A percentile compares a stretch with the other conserved stretches of the same genome.
These are phyloP conservation scores for Hapalemur alaotrensis DNA, from an alignment of 2,797 vertebrate genomes.

Conservation along the genomic window DNA sequence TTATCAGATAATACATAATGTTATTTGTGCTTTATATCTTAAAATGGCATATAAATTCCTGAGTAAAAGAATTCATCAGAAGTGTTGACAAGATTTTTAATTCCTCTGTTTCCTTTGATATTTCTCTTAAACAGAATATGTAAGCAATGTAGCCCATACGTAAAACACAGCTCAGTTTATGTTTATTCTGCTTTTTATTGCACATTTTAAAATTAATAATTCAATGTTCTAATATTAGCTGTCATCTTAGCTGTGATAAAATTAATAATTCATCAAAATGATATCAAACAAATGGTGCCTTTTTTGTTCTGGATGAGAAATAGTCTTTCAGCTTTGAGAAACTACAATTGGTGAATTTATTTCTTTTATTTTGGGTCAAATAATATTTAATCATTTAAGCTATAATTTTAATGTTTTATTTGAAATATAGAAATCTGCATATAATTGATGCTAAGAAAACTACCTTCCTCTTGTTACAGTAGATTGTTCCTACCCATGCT, in stretches of 20 bases:
- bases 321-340: constrained; percentile 66
- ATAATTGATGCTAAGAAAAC: constrained; percentile 44
- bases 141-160: constrained; percentile 75
- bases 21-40: constrained; percentile 53
- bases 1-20: constrained; percentile 36
- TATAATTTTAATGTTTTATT: constrained; percentile 69
- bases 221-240: constrained; percentile 94
- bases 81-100: constrained; percentile 75
- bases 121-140: constrained; percentile 79
- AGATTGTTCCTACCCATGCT: background rate
- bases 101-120: constrained; percentile 74
- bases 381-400: constrained; percentile 76
- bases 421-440: constrained; percentile 64
- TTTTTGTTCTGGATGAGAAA: constrained; percentile 83
- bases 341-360: constrained; percentile 75
- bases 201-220: constrained; percentile 92
- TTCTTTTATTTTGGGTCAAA: constrained; percentile 79
- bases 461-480: background rate
- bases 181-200: constrained; percentile 87
- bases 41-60: constrained; percentile 59
- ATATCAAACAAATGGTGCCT: constrained; percentile 90
- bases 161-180: constrained; percentile 84
- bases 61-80: constrained; percentile 63
- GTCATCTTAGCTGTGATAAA: constrained; percentile 93
- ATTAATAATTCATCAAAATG: constrained; percentile 94